phyloP scores from a whole-genome alignment of 2,797 vertebrate genomes.

The Lophotriccus pileatus region DNA sequence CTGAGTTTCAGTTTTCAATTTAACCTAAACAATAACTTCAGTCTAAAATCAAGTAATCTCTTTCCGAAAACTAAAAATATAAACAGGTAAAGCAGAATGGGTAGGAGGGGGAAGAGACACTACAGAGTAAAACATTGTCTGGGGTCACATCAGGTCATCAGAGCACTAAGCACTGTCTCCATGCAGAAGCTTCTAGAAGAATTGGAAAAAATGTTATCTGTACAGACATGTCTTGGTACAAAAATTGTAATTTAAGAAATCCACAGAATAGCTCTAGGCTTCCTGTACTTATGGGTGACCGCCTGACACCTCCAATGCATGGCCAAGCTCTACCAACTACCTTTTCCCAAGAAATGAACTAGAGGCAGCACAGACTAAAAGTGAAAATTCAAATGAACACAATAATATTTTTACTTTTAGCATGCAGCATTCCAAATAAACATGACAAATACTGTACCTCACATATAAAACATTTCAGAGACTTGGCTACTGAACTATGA shows the following conservation, averaged over 20 bases:
- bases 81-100: neutral
- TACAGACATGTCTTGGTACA: neutral
- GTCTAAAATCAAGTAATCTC: neutral
- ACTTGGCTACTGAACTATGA: neutral
- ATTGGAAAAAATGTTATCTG: neutral
- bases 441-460: neutral
- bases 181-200: neutral
- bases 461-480: neutral
- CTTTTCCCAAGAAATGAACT: neutral
- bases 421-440: neutral
- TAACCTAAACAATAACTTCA: neutral
- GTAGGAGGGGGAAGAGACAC: conserved; percentile 12
- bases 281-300: neutral
- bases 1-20: conserved; percentile 1
- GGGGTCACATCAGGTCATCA: conserved; percentile 19
- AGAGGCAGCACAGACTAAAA: neutral
- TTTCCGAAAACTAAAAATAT: neutral
- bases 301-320: neutral
- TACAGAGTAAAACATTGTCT: neutral
- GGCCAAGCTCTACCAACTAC: neutral
- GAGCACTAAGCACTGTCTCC: neutral
- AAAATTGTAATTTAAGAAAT: neutral
- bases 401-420: neutral
- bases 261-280: neutral
- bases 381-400: neutral